Percentiles rank a stretch among this genome's conserved stretches.
These are phyloP conservation scores for Drosophila albomicans DNA, from an alignment of 1,140 invertebrate genomes.

Conservation along the genomic window DNA sequence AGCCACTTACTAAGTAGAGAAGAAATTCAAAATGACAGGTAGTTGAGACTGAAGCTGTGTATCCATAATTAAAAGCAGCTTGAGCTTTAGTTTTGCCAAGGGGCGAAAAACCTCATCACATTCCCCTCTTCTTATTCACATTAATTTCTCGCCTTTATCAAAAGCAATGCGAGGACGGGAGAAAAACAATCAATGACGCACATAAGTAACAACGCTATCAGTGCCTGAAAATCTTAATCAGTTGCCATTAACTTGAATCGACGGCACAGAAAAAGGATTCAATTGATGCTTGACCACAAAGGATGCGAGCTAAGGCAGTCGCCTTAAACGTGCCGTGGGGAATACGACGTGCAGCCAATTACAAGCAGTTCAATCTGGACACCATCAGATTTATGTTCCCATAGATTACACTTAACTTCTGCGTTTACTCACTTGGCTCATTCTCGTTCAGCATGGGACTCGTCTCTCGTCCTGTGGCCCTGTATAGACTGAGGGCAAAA, in stretches of 20 bases:
- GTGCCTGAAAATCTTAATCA: slow-evolving; percentile 68
- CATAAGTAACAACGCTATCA: slow-evolving; percentile 74
- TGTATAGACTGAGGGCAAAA: slow-evolving; percentile 85
- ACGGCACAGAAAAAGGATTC: slow-evolving; percentile 62
- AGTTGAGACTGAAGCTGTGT: not conserved
- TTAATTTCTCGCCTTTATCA: slow-evolving; percentile 36
- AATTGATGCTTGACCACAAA: slow-evolving; percentile 79
- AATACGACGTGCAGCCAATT: slow-evolving; percentile 75
- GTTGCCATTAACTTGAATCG: slow-evolving; percentile 61
- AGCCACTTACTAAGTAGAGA: not conserved
- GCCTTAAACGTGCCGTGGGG: slow-evolving; percentile 64
- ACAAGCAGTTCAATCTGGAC: slow-evolving; percentile 68
- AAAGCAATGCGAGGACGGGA: not conserved
- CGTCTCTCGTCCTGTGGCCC: slow-evolving; percentile 85
- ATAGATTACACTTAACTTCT: slow-evolving; percentile 49
- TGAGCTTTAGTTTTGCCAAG: not conserved
- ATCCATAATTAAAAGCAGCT: slow-evolving; percentile 20
- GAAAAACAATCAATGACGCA: slow-evolving; percentile 74
- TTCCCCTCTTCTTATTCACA: not conserved
- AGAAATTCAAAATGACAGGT: not conserved
- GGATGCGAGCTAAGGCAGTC: slow-evolving; percentile 28
- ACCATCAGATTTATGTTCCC: slow-evolving; percentile 67
- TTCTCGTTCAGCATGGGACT: slow-evolving; percentile 85
- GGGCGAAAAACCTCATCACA: not conserved
- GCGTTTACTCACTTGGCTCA: slow-evolving; percentile 78